A percentile compares a stretch with the other conserved stretches of the same genome.
Evolutionary conservation across 2,888 invertebrate species (phyloP).

Genomic region (Taphrorychus bicolor): DNA sequence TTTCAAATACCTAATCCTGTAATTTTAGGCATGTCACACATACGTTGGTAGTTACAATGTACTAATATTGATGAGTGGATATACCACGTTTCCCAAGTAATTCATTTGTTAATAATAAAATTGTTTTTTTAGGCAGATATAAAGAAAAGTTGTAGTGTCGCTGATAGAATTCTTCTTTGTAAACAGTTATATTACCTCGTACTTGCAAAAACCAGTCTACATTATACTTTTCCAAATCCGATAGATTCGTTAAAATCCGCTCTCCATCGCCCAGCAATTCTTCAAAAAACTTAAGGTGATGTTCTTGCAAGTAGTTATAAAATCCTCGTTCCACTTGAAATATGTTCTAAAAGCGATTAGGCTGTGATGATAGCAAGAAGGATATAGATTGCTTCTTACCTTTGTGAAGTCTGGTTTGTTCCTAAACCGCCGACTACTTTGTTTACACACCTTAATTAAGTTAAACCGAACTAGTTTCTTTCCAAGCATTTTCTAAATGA

Average conservation of each 20-base stretch:
- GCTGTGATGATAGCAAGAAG: neutral
- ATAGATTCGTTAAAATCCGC: constrained; percentile 74
- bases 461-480: constrained; percentile 14
- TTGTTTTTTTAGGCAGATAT: too few relatives aligned
- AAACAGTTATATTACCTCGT: constrained; percentile 71
- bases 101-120: too few relatives aligned
- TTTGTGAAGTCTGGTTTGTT: constrained; percentile 35
- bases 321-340: constrained; percentile 69
- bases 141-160: too few relatives aligned
- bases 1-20: too few relatives aligned
- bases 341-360: constrained; percentile 61
- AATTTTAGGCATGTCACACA: too few relatives aligned
- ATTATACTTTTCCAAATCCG: constrained; percentile 83
- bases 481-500: constrained; percentile 18
- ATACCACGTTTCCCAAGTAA: too few relatives aligned
- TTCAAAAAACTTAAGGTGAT: constrained; percentile 71
- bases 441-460: constrained; percentile 12
- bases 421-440: neutral
- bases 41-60: too few relatives aligned
- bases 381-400: constrained; percentile 10
- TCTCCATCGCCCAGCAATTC: constrained; percentile 67
- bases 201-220: constrained; percentile 87
- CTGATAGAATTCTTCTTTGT: too few relatives aligned
- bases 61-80: too few relatives aligned
- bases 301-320: constrained; percentile 64